Evolutionary conservation across 2,113 vertebrate genomes (phyloP).

Genomic region (Passer montanus): DNA sequence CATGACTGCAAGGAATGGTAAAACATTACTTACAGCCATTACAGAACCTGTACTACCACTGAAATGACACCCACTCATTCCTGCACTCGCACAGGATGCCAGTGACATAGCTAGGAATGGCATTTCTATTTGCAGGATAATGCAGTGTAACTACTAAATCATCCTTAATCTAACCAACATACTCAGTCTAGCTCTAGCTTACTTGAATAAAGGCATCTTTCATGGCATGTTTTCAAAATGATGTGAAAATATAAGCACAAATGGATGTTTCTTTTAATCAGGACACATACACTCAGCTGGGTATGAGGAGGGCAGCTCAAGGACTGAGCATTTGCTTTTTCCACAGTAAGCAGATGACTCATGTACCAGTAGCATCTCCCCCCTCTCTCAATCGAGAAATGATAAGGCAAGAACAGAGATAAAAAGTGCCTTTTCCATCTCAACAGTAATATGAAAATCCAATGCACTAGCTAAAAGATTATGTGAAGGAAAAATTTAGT

Average conservation of each 20-base stretch:
- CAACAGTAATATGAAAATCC: not conserved
- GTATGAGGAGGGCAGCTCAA: not conserved
- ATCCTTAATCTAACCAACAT: not conserved
- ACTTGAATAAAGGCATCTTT: not conserved
- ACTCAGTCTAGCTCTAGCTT: not conserved
- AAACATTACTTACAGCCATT: not conserved
- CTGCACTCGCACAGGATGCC: not conserved
- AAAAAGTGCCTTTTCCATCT: not conserved
- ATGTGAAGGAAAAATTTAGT: not conserved
- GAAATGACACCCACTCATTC: not conserved
- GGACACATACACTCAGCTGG: not conserved
- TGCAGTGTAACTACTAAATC: not conserved
- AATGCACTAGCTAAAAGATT: not conserved
- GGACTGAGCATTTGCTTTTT: not conserved
- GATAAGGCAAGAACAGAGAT: not conserved
- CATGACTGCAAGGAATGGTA: not conserved
- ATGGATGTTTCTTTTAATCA: not conserved
- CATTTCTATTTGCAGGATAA: not conserved
- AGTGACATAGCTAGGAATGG: not conserved
- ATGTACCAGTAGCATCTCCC: fast-evolving
- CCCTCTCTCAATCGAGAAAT: not conserved
- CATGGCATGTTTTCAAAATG: not conserved
- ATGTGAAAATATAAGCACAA: not conserved
- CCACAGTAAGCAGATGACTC: not conserved
- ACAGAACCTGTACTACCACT: not conserved